Base-by-base conservation (phyloP, 2,797 vertebrate genomes). In the Aphelocoma californica region DNA sequence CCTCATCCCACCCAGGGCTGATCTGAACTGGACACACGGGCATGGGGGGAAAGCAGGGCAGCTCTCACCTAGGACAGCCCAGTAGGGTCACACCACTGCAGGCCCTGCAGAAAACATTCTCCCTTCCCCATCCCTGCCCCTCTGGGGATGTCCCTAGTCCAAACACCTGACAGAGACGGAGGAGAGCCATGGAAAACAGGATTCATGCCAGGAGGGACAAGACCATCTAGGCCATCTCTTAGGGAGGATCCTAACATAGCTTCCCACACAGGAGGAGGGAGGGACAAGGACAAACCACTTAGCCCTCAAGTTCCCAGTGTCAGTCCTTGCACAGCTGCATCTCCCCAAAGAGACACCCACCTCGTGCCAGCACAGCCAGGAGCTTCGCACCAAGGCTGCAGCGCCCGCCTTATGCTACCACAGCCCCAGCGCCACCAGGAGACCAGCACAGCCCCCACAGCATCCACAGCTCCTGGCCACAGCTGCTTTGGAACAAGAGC, bases 11-110 rank as follows among this genome's bases (percentile, higher is more conserved):
- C 4, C 42, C 57, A n/a, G 53, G 32, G 36, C 66, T 29, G 44
- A 36, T 36, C 20, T 12, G 1, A 28, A 9, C 23, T 5, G 13
- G 44, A 14, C 31, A 50, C 21, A 10, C 0, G 1, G 0, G 0
- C 19, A 17, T 0, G 1, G 13, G 23, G n/a, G 9, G 34, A 47
- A 60, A 60, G 44, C 3, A 6, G 44, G 54, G 15, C 36, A 56
- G 69, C 40, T 45, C 85, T 40, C 0, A 1, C 28, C 38, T 14
- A 36, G 34, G 50, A 65, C 3, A 79, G 65, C 45, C 82, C 61
- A 31, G 64, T 0, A 0, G 66, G 25, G 64, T n/a, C 58, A 66
- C 1, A 0, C 67, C 34, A 51, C 67, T 77, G n/a, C n/a, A 86
- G 34, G 50, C 21, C 29, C 57, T 57, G 54, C 50, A 42, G 57